Base-by-base conservation (phyloP, 2,888 invertebrate species). In the Blomia tropicalis region DNA sequence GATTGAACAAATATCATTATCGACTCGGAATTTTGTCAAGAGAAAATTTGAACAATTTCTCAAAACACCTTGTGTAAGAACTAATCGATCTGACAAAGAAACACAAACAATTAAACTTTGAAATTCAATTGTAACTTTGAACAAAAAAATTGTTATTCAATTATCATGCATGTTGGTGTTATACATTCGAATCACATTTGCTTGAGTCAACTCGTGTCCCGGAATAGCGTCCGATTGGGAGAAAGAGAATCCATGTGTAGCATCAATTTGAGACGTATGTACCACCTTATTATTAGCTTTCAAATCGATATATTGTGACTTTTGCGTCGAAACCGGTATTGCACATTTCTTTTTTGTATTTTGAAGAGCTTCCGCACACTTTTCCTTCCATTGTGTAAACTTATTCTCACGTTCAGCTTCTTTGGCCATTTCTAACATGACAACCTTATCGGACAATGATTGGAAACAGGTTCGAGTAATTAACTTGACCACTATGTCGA, bases 221-320 rank as follows among this genome's bases (percentile, higher is more conserved):
- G 51, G 22, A 27, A 11, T 47, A n/a, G 7, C n/a, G 78, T 98
- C 96, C 78, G 95, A 96, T 83, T 96, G 96, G 51, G 95, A 96
- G 79, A 98, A 98, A 69, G 96, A 95, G 71, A 81, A 88, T 88
- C 90, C 83, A 90, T 90, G 90, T 74, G 87, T 85, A 75, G 91
- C 79, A 77, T 91, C 90, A 75, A 91, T 82, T 76, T 90, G 90
- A 77, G 83, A 80, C n/a, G n/a, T n/a, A n/a, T n/a, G n/a, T n/a
- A n/a, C n/a, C n/a, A n/a, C n/a, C n/a, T n/a, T 80, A 78, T 63
- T 59, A 4, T 41, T 56, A 22, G 41, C 41, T n/a, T 51, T 36
- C 25, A 25, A 53, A 51, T 43, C 23, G 47, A 32, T 67, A 64
- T 25, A 36, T 4, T 60, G 60, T 31, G 41, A 51, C 5, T 43